Evolutionary conservation across 2,888 invertebrate species (phyloP), one percentile per base, ranked within the genome.

Genomic region (Xiphydria camelus): DNA sequence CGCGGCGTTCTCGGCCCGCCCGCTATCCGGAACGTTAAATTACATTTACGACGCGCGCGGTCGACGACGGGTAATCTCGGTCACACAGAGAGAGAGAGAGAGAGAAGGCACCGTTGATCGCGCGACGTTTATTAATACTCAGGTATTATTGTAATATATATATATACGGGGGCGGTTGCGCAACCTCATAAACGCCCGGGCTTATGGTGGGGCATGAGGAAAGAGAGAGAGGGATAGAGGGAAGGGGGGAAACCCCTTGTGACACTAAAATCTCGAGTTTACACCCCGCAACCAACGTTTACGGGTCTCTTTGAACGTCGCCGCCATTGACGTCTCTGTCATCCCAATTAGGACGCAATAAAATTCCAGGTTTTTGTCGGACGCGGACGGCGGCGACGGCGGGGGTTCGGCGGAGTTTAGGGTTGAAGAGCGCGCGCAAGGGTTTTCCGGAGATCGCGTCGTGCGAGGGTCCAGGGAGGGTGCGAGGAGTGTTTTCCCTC

Each of bases 321-420:
- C 69, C 70, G 68, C 71, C 67, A 70, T 69, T 72, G 71, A 73
- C 67, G 70, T 73, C 72, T 72, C 71, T 72, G 71, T 73, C 68
- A 67, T 70, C 68, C 70, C 69, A 73, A 73, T 73, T 74, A 74
- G 72, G 66, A 66, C 51, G 61, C 61, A 59, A 55, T 73, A 74
- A 73, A 73, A 57, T 56, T 50, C 48, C 49, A n/a, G n/a, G n/a
- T n/a, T n/a, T n/a, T n/a, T n/a, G 10, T 40, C 29, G 29, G 29
- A 31, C 10, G 31, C 21, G 31, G 10, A 14, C 15, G 26, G 23
- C 41, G 22, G 22, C 12, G 4, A 40, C 9, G 31, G 29, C n/a
- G n/a, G n/a, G n/a, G n/a, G n/a, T n/a, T n/a, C n/a, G n/a, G n/a
- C n/a, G n/a, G n/a, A n/a, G 20, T 40, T 40, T 40, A 40, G 40